Base-by-base conservation (phyloP, 2,797 vertebrate species). In the Gadopsis bispinosus region DNA sequence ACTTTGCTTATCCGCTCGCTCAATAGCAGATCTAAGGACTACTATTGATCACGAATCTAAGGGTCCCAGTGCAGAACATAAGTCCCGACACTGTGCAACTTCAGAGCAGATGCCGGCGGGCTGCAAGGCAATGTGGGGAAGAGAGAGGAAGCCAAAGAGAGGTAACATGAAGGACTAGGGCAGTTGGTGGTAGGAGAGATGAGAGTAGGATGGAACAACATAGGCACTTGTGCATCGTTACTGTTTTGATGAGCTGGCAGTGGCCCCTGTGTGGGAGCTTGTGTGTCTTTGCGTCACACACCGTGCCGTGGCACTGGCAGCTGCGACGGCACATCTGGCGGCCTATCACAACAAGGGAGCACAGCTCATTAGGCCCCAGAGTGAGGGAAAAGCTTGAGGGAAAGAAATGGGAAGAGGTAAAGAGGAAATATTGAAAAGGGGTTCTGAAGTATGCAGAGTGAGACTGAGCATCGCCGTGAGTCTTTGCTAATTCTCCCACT, bases 281-380 rank as follows among this genome's bases (percentile, higher is more conserved):
- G 58, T 66, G 61, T 80, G 64, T 74, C 64, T 88, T 70, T 82
- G 80, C 68, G 7, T 73, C 66, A 43, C 55, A 81, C 73, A 59
- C 60, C 62, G 3, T 53, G 75, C 67, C 71, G 33, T 55, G 5
- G 79, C 61, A 69, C n/a, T 81, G 87, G 83, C 92, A 90, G 83
- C 85, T 83, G 81, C 62, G 9, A 66, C 75, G 58, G 68, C 84
- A 88, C 93, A 89, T 90, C 87, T 91, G 90, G 82, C 75, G 71
- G 64, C 51, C 58, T 67, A 79, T 83, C 77, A 80, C 87, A 87
- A 80, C 72, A 48, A 86, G 81, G 75, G 62, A 85, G 75, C 75
- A 51, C 77, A 88, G 88, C 91, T 93, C 92, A 91, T 94, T 92
- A 92, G 83, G 83, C 43, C 72, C 73, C 75, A 54, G 80, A 83